phyloP scores from a whole-genome alignment of 2,888 invertebrate genomes.

The Tridacna gigas region DNA sequence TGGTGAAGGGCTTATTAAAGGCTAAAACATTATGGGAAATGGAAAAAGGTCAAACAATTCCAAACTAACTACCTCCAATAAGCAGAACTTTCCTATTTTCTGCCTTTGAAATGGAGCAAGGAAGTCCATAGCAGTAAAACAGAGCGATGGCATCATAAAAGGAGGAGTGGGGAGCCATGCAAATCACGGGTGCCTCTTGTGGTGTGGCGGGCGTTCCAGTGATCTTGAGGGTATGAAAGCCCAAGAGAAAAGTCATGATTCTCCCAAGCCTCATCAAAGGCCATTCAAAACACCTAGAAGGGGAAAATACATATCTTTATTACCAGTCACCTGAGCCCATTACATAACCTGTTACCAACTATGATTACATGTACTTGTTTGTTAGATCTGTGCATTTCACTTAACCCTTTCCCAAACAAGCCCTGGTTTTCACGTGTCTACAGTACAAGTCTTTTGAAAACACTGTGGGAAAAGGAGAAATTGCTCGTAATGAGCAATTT shows the following conservation, averaged over 20 bases:
- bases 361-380: too few species aligned
- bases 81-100: conserved; percentile 73
- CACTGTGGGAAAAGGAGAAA: too few species aligned
- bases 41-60: too few species aligned
- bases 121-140: conserved; percentile 68
- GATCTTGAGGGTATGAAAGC: conserved; percentile 75
- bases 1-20: too few species aligned
- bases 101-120: conserved; percentile 71
- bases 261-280: conserved; percentile 69
- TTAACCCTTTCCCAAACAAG: too few species aligned
- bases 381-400: too few species aligned
- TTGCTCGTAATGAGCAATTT: too few species aligned
- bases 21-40: too few species aligned
- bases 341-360: neutral
- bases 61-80: conserved; percentile 70
- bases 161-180: conserved; percentile 95
- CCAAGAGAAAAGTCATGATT: conserved; percentile 65
- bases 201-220: conserved; percentile 67
- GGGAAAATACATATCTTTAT: conserved; percentile 12
- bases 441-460: too few species aligned
- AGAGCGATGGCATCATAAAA: conserved; percentile 91
- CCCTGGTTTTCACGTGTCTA: too few species aligned
- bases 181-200: conserved; percentile 87
- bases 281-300: conserved; percentile 63
- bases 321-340: neutral